Evolutionary conservation across 2,113 vertebrate species (phyloP), one percentile per base, ranked within the genome.

Genomic region (Pontoporia blainvillei): DNA sequence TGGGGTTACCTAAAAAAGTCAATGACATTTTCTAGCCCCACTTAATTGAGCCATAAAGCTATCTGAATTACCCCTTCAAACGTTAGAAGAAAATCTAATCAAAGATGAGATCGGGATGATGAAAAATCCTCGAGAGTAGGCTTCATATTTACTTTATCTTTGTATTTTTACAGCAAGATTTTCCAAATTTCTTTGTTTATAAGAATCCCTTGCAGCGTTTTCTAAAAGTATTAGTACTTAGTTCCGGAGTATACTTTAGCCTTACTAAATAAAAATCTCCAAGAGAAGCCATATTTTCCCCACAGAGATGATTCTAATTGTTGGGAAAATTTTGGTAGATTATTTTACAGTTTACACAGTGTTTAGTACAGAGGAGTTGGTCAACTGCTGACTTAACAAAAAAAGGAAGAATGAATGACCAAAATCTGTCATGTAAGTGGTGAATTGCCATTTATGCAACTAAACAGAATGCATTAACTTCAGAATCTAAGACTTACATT

Each of bases 21-120:
- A 81, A 61, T 31, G 41, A n/a, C n/a, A 90, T 69, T 95, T 97
- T 92, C 89, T 75, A 85, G 52, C 94, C 15, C 25, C 31, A 75
- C 59, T 69, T 64, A 97, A 90, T 49, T 94, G 61, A 97, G 39
- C 66, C 81, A 69, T 75, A 79, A 95, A 92, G 3, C 29, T 73
- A 34, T 62, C 21, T 84, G 29, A 88, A 75, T 83, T 88, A 67
- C 6, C 41, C 76, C 66, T 94, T 91, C 66, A 95, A 79, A 93
- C 31, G 69, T 97, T 90, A 83, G 34, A 86, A 34, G 31, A 83
- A 93, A 91, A 93, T 93, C 86, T 85, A 85, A 81, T 93, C 72
- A 91, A 90, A 84, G 44, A 82, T 85, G 25, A 87, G 25, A 87
- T 94, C 69, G 27, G 88, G 31, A 64, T 34, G 7, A 75, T 92